Percentiles rank a stretch among this genome's conserved stretches.
phyloP scores from a whole-genome alignment of 2,113 vertebrate genomes.

The cattle (Bos taurus) region DNA sequence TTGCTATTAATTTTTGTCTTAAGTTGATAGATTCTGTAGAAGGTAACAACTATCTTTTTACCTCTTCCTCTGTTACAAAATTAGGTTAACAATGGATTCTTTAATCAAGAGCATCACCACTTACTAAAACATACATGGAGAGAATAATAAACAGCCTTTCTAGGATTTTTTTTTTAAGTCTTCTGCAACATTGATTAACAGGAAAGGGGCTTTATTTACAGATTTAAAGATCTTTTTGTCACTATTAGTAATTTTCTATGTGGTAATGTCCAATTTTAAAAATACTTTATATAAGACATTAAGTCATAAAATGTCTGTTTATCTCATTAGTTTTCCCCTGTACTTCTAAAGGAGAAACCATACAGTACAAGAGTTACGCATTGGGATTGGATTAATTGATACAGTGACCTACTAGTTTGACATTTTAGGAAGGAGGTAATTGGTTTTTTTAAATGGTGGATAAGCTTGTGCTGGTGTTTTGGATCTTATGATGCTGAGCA shows the following conservation, averaged over 20 bases:
- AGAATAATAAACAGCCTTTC: conserved; percentile 40
- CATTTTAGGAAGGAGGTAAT: conserved; percentile 3
- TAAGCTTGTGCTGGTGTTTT: conserved; percentile 24
- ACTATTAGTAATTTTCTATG: conserved; percentile 66
- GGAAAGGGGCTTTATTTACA: conserved; percentile 65
- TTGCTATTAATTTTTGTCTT: not conserved
- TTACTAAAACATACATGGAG: conserved; percentile 40
- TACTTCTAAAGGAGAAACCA: conserved; percentile 58
- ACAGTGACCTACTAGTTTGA: conserved; percentile 38
- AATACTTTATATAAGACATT: conserved; percentile 1
- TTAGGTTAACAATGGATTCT: conserved; percentile 55
- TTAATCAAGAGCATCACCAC: conserved; percentile 49
- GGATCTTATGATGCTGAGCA: not conserved
- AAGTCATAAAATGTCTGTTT: conserved; percentile 14
- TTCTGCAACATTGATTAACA: conserved; percentile 70
- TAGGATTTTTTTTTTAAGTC: conserved; percentile 32
- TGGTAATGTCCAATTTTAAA: conserved; percentile 74
- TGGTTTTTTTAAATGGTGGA: not conserved
- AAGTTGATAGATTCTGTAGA: conserved; percentile 34
- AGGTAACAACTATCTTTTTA: conserved; percentile 14
- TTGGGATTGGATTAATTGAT: conserved; percentile 47
- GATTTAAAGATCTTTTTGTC: conserved; percentile 36
- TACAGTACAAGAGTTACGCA: conserved; percentile 58
- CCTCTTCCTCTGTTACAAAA: not conserved
- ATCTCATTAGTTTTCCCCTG: conserved; percentile 18